Evolutionary conservation across 2,888 invertebrate genomes (phyloP).

Genomic region (Taphrorychus bicolor): DNA sequence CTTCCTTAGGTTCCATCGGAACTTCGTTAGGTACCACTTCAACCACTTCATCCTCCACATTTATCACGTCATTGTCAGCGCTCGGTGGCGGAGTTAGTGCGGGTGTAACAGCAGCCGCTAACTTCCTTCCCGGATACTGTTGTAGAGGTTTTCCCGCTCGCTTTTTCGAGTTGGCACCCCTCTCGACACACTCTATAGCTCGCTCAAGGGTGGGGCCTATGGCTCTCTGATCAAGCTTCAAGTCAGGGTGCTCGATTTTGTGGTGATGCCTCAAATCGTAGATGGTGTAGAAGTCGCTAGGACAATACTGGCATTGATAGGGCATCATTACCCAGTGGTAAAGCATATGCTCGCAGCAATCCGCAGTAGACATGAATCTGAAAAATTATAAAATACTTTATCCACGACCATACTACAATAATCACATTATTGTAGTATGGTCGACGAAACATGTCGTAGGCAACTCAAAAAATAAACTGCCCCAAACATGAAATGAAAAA

Average conservation of each 20-base stretch:
- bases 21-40: neutral
- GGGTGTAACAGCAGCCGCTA: no score
- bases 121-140: no score
- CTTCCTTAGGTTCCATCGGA: neutral
- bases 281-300: conserved; percentile 49
- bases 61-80: conserved; percentile 9
- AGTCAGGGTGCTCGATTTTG: conserved; percentile 35
- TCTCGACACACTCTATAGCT: conserved; percentile 17
- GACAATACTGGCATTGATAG: conserved; percentile 60
- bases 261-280: conserved; percentile 52
- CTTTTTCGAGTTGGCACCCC: neutral
- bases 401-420: no score
- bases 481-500: no score
- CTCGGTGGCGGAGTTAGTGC: neutral
- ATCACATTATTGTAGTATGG: no score
- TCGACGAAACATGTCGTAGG: no score
- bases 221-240: conserved; percentile 18
- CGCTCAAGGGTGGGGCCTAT: conserved; percentile 40
- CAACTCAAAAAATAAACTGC: no score
- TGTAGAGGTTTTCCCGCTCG: neutral
- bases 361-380: conserved; percentile 37
- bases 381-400: no score
- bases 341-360: conserved; percentile 59
- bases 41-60: conserved; percentile 12
- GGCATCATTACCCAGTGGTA: conserved; percentile 62